These are phyloP conservation scores for Lutra lutra DNA, from an alignment of 2,797 vertebrate genomes.

Conservation along the genomic window DNA sequence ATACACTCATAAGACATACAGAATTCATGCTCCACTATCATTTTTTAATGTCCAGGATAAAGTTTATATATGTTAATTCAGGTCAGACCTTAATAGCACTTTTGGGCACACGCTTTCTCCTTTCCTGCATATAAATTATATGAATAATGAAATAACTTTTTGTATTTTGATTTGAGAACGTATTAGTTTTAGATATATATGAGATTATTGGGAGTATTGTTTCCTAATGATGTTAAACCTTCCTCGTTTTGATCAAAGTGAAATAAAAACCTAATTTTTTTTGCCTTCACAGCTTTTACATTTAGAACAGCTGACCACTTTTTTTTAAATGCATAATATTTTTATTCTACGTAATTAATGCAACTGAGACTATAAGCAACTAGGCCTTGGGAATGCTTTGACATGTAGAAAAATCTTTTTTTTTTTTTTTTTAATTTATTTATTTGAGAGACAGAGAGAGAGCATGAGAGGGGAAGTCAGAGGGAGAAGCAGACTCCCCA, in stretches of 20 bases:
- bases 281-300: not conserved
- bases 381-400: not conserved
- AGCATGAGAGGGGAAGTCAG: too few relatives aligned
- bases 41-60: not conserved
- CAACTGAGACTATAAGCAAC: not conserved
- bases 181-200: constrained; percentile 28
- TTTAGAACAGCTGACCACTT: not conserved
- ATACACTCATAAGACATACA: not conserved
- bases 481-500: too few relatives aligned
- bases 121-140: constrained; percentile 32
- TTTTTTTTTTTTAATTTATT: too few relatives aligned
- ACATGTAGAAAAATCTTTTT: not conserved
- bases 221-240: constrained; percentile 22
- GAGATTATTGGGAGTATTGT: not conserved
- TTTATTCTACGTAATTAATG: constrained; percentile 25
- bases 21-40: not conserved
- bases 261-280: not conserved
- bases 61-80: constrained; percentile 23
- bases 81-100: constrained; percentile 12
- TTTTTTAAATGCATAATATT: not conserved
- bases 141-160: not conserved
- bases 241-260: constrained; percentile 8
- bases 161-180: constrained; percentile 28
- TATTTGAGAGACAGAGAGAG: too few relatives aligned
- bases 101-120: not conserved